Base-by-base conservation (phyloP, 2,113 vertebrate genomes). In the Eonycteris spelaea region DNA sequence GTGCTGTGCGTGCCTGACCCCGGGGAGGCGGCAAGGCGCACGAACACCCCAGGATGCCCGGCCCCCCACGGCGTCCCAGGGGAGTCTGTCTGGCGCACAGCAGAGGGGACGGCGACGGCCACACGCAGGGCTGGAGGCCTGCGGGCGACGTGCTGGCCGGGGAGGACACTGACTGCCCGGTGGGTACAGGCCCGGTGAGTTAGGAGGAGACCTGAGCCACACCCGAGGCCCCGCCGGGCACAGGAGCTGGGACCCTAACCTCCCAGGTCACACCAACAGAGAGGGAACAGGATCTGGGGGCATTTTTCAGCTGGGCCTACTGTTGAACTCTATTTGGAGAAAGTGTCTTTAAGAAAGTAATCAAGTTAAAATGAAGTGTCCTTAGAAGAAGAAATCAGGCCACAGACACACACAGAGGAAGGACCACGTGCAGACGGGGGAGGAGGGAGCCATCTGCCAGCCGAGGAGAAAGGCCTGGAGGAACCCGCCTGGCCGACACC, bases 121-220 rank as follows among this genome's bases (percentile, higher is more conserved):
- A 3, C 10, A 24, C n/a, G 45, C 1, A 28, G 11, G 21, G 59
- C 14, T 30, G 0, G 40, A 38, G 51, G 28, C 10, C 3, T 3
- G 80, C 3, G 43, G 15, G 4, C 2, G 4, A 9, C 35, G 8
- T 7, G 22, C 16, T 43, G 51, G n/a, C 0, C 7, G 30, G 40
- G 13, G 33, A 59, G 30, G 35, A 30, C 0, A 1, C 57, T 57
- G 55, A 5, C 6, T 1, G 12, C 16, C 53, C 30, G 0, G 9
- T 40, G 68, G 38, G 38, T 55, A 21, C 24, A 18, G 45, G 48
- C 18, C 30, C 22, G 28, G 30, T 70, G 26, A 43, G 48, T 18
- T 4, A 6, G 68, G 51, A 83, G 73, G 57, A 68, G 74, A 5
- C n/a, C 82, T 2, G 11, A 63, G 55, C 57, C 0, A 11, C 82